Conservation (phyloP, 2,113 vertebrate genomes). For the Lota lota region DNA sequence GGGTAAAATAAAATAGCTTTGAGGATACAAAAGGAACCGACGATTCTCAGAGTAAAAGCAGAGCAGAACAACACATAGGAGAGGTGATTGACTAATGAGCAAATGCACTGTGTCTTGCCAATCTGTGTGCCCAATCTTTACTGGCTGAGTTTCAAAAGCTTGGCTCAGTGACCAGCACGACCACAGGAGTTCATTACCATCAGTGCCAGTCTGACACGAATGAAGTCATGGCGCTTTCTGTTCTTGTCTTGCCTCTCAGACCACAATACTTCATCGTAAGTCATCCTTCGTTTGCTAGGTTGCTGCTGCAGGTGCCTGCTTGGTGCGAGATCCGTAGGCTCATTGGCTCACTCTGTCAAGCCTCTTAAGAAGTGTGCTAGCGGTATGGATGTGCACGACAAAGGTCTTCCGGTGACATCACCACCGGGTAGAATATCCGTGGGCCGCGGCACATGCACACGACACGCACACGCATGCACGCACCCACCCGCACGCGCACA, state of each 20-base stretch:
- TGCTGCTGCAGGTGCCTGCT: constrained; percentile 65
- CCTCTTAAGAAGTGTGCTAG: constrained; percentile 40
- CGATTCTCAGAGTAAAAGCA: constrained; percentile 26
- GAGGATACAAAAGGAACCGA: no score
- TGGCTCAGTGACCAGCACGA: constrained; percentile 58
- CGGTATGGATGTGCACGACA: constrained; percentile 41
- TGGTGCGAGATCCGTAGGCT: constrained; percentile 58
- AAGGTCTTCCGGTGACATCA: no score
- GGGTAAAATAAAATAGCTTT: constrained; percentile 36
- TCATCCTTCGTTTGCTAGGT: constrained; percentile 68
- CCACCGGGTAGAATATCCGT: constrained; percentile 6
- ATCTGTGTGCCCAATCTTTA: constrained; percentile 42
- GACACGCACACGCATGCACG: no score
- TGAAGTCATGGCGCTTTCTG: constrained; percentile 70
- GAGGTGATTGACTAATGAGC: constrained; percentile 30
- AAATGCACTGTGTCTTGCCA: constrained; percentile 29
- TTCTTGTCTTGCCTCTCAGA: constrained; percentile 66
- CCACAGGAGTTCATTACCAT: constrained; percentile 75
- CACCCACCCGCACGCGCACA: no score
- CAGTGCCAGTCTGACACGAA: constrained; percentile 71
- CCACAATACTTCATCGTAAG: constrained; percentile 73
- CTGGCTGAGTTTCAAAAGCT: constrained; percentile 56
- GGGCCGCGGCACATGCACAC: background rate
- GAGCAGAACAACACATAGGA: constrained; percentile 27
- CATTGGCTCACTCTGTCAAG: constrained; percentile 61